These are phyloP conservation scores for Tiliqua scincoides DNA, from an alignment of 2,113 vertebrate genomes.

Conservation along the genomic window DNA sequence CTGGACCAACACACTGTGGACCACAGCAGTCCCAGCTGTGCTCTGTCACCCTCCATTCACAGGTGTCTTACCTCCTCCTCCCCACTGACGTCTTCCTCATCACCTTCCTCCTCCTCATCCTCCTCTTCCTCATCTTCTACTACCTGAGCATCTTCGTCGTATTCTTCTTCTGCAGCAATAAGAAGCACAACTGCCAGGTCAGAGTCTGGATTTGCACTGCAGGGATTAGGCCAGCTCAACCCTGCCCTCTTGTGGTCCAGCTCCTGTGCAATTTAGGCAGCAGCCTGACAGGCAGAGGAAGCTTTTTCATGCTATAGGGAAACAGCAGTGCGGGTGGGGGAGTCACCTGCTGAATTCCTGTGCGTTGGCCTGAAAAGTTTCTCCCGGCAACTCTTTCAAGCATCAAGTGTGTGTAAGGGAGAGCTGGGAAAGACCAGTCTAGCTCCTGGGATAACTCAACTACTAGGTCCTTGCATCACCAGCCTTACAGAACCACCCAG, in stretches of 20 bases:
- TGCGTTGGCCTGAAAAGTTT: too few relatives aligned
- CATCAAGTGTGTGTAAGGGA: too few relatives aligned
- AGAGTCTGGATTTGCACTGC: background rate
- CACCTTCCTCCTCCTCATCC: conserved; percentile 91
- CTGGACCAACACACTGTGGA: too few relatives aligned
- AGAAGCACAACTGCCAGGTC: conserved; percentile 16
- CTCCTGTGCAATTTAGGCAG: background rate
- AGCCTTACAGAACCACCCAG: too few relatives aligned
- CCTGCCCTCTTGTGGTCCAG: background rate
- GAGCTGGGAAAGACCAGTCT: too few relatives aligned
- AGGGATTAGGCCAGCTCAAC: fast-evolving
- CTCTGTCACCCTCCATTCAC: too few relatives aligned
- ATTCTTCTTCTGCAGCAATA: conserved; percentile 83
- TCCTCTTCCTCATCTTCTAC: conserved; percentile 92
- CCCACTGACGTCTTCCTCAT: conserved; percentile 87
- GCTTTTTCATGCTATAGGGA: background rate
- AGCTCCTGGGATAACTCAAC: too few relatives aligned
- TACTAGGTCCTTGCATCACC: too few relatives aligned
- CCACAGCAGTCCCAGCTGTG: background rate
- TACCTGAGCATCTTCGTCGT: conserved; percentile 89
- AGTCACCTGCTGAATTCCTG: background rate
- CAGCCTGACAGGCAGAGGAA: background rate
- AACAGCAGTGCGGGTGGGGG: background rate
- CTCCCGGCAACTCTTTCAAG: too few relatives aligned
- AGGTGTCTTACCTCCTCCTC: conserved; percentile 78